These are phyloP conservation scores for Neotragus pygmaeus DNA, from an alignment of 2,113 vertebrate genomes.

Conservation along the genomic window DNA sequence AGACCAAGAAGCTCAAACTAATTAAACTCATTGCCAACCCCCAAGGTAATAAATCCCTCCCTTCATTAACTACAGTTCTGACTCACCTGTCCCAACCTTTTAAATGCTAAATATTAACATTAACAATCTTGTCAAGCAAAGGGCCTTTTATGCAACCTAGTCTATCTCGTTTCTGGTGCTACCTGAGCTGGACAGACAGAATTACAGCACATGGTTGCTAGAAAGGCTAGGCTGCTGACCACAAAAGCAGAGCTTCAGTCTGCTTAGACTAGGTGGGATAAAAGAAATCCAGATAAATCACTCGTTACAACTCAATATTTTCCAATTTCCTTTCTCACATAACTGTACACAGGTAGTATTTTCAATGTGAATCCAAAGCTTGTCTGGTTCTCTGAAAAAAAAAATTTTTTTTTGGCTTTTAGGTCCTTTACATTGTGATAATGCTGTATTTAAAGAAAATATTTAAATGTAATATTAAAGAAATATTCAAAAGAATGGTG, in stretches of 20 bases:
- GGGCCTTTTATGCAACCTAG: slow-evolving; percentile 32
- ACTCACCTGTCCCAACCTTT: neutral
- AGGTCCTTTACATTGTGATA: slow-evolving; percentile 73
- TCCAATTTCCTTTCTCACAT: slow-evolving; percentile 41
- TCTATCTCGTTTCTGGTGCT: slow-evolving; percentile 72
- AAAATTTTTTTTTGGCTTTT: slow-evolving; percentile 49
- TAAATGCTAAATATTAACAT: slow-evolving; percentile 36
- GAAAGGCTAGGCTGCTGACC: slow-evolving; percentile 35
- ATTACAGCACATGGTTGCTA: neutral
- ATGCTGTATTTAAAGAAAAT: slow-evolving; percentile 80
- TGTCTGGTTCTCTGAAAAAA: slow-evolving; percentile 67
- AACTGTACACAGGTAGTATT: slow-evolving; percentile 67
- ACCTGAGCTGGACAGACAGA: slow-evolving; percentile 55
- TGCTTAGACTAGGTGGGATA: neutral
- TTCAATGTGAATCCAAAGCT: slow-evolving; percentile 79
- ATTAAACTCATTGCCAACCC: slow-evolving; percentile 15
- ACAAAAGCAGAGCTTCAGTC: slow-evolving; percentile 15
- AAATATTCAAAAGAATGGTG: slow-evolving; percentile 65
- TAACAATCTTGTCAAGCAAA: slow-evolving; percentile 43
- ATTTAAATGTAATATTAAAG: slow-evolving; percentile 82
- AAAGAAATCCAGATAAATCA: neutral
- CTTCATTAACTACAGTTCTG: neutral
- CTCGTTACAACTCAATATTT: neutral
- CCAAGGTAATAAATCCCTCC: neutral
- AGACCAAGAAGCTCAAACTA: slow-evolving; percentile 20